These are phyloP conservation scores for Alfaro cultratus DNA, from an alignment of 2,797 vertebrate genomes.

Conservation along the genomic window DNA sequence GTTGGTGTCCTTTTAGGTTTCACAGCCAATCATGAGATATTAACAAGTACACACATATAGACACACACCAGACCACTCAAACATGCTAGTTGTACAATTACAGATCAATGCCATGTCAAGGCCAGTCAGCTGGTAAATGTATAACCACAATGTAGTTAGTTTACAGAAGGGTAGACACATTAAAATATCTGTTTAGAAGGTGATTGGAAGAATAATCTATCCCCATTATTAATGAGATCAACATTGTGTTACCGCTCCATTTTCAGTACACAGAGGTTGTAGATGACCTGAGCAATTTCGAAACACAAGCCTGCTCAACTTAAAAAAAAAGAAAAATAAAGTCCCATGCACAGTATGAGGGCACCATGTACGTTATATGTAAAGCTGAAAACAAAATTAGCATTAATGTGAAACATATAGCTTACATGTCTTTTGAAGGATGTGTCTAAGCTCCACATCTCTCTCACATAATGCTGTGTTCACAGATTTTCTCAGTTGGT, in stretches of 20 bases:
- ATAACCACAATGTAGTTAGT: neutral
- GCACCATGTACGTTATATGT: neutral
- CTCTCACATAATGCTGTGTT: too few species aligned
- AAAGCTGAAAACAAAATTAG: neutral
- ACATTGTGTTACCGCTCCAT: neutral
- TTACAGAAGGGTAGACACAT: neutral
- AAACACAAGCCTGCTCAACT: neutral
- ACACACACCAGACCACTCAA: neutral
- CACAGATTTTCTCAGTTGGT: too few species aligned
- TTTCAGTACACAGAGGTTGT: neutral
- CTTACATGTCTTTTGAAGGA: neutral
- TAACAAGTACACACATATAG: neutral
- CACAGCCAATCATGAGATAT: neutral
- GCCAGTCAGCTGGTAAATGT: neutral
- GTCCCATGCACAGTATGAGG: neutral
- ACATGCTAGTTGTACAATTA: neutral
- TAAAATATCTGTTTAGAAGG: neutral
- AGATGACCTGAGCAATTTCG: neutral
- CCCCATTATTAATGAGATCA: neutral
- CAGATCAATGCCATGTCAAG: slow-evolving; percentile 1
- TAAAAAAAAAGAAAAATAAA: neutral
- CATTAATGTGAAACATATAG: neutral
- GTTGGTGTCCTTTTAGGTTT: neutral
- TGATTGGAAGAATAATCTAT: neutral
- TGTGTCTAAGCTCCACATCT: neutral